These are phyloP conservation scores for Miichthys miiuy DNA, from an alignment of 2,797 vertebrate genomes.

Conservation along the genomic window DNA sequence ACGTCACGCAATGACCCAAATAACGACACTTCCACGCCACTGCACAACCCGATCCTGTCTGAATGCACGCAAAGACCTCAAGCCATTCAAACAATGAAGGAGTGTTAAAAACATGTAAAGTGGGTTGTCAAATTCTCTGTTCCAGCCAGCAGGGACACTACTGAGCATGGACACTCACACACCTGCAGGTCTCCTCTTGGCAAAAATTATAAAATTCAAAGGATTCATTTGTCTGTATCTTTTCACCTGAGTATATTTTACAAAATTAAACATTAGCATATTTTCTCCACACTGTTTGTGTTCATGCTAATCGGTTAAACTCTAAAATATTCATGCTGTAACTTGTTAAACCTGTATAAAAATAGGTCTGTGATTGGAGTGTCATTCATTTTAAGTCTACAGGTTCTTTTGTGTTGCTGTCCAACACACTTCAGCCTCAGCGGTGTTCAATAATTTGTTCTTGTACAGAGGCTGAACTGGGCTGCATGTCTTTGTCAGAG, in stretches of 20 bases:
- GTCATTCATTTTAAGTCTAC: neutral
- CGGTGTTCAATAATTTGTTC: constrained; percentile 1
- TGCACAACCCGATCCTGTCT: no score
- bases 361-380: neutral
- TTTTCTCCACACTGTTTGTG: neutral
- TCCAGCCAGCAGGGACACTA: no score
- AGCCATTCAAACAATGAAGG: no score
- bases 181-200: no score
- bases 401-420: neutral
- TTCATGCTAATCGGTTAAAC: constrained; percentile 15
- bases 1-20: no score
- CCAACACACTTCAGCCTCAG: constrained; percentile 3
- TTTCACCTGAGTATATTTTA: neutral
- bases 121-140: no score
- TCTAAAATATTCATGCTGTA: constrained; percentile 14
- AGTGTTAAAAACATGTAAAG: no score
- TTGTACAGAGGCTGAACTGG: constrained; percentile 3
- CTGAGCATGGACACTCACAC: no score
- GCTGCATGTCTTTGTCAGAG: constrained; percentile 23
- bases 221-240: neutral
- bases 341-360: neutral
- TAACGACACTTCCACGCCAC: no score
- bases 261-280: neutral
- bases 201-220: neutral
- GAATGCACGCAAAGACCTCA: no score